Conservation (phyloP, 2,888 invertebrate genomes). For the Limnephilus lunatus region DNA sequence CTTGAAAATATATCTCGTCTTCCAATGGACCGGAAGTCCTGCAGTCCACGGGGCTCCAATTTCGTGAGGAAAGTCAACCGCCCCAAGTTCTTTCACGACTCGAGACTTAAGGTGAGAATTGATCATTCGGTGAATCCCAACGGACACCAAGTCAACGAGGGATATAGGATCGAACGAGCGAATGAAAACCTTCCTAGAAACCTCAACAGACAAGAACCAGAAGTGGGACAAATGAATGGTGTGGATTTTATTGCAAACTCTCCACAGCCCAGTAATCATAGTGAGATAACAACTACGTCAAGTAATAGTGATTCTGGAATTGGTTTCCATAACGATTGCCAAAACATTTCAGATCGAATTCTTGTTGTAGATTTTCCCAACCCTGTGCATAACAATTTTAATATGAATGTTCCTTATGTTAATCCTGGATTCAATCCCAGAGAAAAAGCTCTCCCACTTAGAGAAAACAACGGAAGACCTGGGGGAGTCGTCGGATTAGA, state of each 20-base stretch:
- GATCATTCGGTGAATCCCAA: slow-evolving; percentile 66
- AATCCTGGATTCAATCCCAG: slow-evolving; percentile 60
- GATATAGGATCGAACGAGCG: slow-evolving; percentile 56
- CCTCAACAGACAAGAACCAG: slow-evolving; percentile 58
- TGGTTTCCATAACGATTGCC: slow-evolving; percentile 93
- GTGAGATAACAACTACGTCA: slow-evolving; percentile 88
- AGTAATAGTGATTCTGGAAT: slow-evolving; percentile 97
- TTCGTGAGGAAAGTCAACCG: slow-evolving; percentile 65
- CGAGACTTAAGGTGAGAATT: slow-evolving; percentile 69
- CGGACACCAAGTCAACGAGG: slow-evolving; percentile 69
- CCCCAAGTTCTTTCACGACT: slow-evolving; percentile 68
- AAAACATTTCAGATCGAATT: slow-evolving; percentile 89
- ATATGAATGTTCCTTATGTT: slow-evolving; percentile 61
- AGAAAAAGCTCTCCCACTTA: slow-evolving; percentile 58
- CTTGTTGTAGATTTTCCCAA: slow-evolving; percentile 86
- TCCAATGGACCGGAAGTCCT: slow-evolving; percentile 71
- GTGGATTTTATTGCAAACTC: slow-evolving; percentile 83
- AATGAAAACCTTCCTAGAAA: slow-evolving; percentile 61
- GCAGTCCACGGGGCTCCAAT: slow-evolving; percentile 70
- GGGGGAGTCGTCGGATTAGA: slow-evolving; percentile 65
- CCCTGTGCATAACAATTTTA: slow-evolving; percentile 67
- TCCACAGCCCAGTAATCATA: slow-evolving; percentile 90
- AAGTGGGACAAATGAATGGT: slow-evolving; percentile 69
- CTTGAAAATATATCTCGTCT: slow-evolving; percentile 74
- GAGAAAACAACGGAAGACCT: slow-evolving; percentile 61